phyloP scores from a whole-genome alignment of 1,140 invertebrate species.

The Delia radicum region DNA sequence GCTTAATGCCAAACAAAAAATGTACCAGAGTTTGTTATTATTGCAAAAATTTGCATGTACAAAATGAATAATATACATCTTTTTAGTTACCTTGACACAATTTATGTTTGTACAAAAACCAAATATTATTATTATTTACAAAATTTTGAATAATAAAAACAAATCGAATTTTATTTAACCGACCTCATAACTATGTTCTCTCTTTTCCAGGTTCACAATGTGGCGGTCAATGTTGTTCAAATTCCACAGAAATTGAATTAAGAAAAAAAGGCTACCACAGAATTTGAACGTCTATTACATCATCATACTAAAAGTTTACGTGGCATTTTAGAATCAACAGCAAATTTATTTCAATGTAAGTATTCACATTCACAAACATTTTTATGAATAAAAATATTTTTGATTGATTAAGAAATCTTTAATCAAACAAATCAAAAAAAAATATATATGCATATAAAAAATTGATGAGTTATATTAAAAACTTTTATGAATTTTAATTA shows the following conservation, averaged over 20 bases:
- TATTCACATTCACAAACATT: slow-evolving; percentile 29
- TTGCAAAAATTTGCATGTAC: not conserved
- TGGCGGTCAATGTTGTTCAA: slow-evolving; percentile 50
- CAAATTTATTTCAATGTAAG: slow-evolving; percentile 51
- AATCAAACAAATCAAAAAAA: not conserved
- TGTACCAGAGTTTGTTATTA: not conserved
- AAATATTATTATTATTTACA: not conserved
- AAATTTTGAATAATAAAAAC: not conserved
- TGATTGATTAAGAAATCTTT: not conserved
- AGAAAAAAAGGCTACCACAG: slow-evolving; percentile 44
- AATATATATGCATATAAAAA: not conserved
- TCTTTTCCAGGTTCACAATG: slow-evolving; percentile 46
- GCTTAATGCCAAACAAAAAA: not conserved
- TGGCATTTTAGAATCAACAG: slow-evolving; percentile 48
- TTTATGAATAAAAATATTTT: not conserved
- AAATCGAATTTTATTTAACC: not conserved
- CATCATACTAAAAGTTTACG: slow-evolving; percentile 52
- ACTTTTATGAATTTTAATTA: not conserved
- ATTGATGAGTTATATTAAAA: not conserved
- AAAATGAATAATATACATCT: not conserved
- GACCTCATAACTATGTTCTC: not conserved
- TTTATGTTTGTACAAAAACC: no score
- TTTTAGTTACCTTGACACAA: not conserved
- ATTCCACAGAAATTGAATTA: slow-evolving; percentile 47
- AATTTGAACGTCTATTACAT: slow-evolving; percentile 48